Evolutionary conservation across 2,888 invertebrate genomes (phyloP), one percentile per base, ranked within the genome.

Genomic region (Tillus elongatus): DNA sequence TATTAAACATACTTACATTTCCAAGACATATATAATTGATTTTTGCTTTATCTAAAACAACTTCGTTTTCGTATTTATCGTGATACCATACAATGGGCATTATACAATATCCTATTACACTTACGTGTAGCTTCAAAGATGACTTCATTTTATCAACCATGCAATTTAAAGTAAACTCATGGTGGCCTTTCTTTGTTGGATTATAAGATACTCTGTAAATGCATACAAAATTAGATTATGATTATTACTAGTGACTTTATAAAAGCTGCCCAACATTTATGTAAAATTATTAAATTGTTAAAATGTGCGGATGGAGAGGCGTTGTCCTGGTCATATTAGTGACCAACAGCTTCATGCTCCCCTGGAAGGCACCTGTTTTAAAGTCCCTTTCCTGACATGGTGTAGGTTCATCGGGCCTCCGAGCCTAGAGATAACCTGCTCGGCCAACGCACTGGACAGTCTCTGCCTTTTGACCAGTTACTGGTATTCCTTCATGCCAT

Each of bases 111-210:
- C 74, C 74, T n/a, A 65, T 62, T 2, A 72, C 69, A 26, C 67
- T 69, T 1, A 79, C 67, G 35, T 67, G 67, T 27, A 77, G 48
- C 2, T 63, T 64, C 30, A 78, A 52, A 27, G 67, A 68, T 40
- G 67, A 67, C 15, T 66, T 71, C 58, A 73, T 60, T 52, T 68
- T 69, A 35, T 69, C 68, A 1, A 79, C 55, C 12, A 55, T 56
- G 52, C 75, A 78, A 51, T 69, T 71, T 50, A 77, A 60, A 47
- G 69, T 69, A 51, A 75, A 78, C 4, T 67, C 66, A 11, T 69
- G 50, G 14, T 73, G 70, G 0, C 76, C 77, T 28, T 71, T 66
- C 45, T 66, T 58, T 33, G 67, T 67, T 1, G 77, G 72, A 12
- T 70, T 68, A 50, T 72, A 77, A 39, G 63, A 64, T 27, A 78